Base-by-base conservation (phyloP, 1,140 invertebrate genomes). In the Lepidurus arcticus region DNA sequence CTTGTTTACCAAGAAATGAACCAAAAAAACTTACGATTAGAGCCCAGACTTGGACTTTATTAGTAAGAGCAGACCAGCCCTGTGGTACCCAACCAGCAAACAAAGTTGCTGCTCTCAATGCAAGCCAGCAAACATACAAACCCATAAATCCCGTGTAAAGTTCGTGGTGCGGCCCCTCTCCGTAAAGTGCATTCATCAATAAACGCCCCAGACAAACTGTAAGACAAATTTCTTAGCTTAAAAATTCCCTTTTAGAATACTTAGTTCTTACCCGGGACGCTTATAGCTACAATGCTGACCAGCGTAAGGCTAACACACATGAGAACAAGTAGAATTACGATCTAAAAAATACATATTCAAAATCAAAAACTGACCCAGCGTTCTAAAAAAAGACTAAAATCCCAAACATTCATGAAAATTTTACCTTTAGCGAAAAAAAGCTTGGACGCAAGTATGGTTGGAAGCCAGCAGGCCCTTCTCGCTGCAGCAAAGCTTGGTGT, bases 141-240 rank as follows among this genome's bases (percentile, higher is more conserved):
- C 97, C 96, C 85, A 92, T 94, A 0, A 96, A 94, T 0, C 95
- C 93, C 1, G 97, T 99, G 83, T 99, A 98, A 0, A 99, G 86
- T 85, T 99, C 98, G 84, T 99, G 96, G 0, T 98, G 91, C 73
- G 84, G 82, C 21, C 82, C 81, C 24, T 81, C 81, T 24, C 79
- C 75, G n/a, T 80, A 97, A 76, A 76, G 80, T 75, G 73, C 74
- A 13, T 77, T 75, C 80, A 83, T 82, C 26, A 82, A 79, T 21
- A 80, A 75, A 47, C 80, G 80, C 5, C 81, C 82, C 42, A 82
- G 47, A 0, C 76, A 80, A 73, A 82, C 81, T 82, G 34, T 4
- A 4, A 80, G 76, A 43, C 73, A 43, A 74, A 47, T 73, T 44
- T 73, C 26, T 44, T 44, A 26, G n/a, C n/a, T 16, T 34, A 76